phyloP scores from a whole-genome alignment of 2,888 invertebrate species.

The Drosophila infuscata region DNA sequence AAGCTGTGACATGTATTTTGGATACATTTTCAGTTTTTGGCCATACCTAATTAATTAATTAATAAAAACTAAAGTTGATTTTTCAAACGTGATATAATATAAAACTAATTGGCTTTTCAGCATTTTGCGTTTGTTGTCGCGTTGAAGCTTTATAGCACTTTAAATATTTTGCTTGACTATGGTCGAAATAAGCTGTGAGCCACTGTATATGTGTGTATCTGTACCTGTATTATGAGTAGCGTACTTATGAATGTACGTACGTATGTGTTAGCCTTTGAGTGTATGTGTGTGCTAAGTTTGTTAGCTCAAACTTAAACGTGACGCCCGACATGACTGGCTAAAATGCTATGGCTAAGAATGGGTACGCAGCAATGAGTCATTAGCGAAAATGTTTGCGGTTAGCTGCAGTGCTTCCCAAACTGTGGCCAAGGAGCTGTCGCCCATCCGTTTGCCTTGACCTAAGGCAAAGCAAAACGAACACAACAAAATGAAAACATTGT shows the following conservation, averaged over 20 bases:
- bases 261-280: background rate
- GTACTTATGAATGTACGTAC: background rate
- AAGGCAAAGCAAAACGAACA: constrained; percentile 2
- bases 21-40: too few species aligned
- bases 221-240: background rate
- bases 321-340: constrained; percentile 15
- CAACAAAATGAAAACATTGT: constrained; percentile 12
- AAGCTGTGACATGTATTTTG: too few species aligned
- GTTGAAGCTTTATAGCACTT: too few species aligned
- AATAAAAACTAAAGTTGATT: too few species aligned
- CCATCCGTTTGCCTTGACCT: constrained; percentile 11
- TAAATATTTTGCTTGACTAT: too few species aligned
- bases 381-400: constrained; percentile 42
- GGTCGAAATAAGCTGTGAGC: too few species aligned
- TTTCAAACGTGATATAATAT: too few species aligned
- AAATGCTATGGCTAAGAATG: constrained; percentile 16
- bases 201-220: background rate
- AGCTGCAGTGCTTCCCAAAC: constrained; percentile 21
- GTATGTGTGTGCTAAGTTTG: constrained; percentile 22
- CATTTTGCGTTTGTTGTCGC: too few species aligned
- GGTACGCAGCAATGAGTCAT: constrained; percentile 45
- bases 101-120: too few species aligned
- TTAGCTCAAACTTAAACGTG: constrained; percentile 44
- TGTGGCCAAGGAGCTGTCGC: background rate
- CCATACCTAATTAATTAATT: too few species aligned